Evolutionary conservation across 2,797 vertebrate species (phyloP).

Genomic region (Acanthurus leucopareius): DNA sequence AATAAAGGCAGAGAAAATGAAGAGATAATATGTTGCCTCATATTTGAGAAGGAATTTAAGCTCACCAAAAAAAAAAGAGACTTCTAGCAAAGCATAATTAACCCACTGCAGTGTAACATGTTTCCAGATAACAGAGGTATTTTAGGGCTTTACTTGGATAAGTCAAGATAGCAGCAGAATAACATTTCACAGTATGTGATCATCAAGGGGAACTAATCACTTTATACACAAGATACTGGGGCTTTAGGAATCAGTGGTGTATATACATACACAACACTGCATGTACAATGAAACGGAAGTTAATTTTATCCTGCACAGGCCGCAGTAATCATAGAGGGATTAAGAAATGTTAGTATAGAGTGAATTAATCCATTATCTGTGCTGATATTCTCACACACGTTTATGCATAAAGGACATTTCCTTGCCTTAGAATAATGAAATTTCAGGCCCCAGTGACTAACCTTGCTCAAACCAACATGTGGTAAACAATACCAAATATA

Average conservation of each 20-base stretch:
- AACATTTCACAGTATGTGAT: slow-evolving; percentile 40
- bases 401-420: background rate
- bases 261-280: background rate
- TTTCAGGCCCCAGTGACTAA: slow-evolving; percentile 21
- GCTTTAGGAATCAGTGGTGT: slow-evolving; percentile 23
- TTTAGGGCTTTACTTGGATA: slow-evolving; percentile 44
- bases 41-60: slow-evolving; percentile 30
- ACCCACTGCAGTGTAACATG: slow-evolving; percentile 6
- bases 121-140: slow-evolving; percentile 43
- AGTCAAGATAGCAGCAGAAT: slow-evolving; percentile 52
- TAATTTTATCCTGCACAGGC: slow-evolving; percentile 38
- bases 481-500: background rate
- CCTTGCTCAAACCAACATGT: slow-evolving; percentile 6
- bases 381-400: slow-evolving; percentile 33
- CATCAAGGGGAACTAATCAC: slow-evolving; percentile 59
- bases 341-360: slow-evolving; percentile 38
- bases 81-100: slow-evolving; percentile 37
- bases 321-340: slow-evolving; percentile 41
- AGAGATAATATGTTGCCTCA: slow-evolving; percentile 4
- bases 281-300: slow-evolving; percentile 26
- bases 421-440: slow-evolving; percentile 28
- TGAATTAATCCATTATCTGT: slow-evolving; percentile 40
- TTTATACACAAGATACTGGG: slow-evolving; percentile 36
- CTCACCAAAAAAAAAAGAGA: slow-evolving; percentile 9
- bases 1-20: slow-evolving; percentile 23